These are phyloP conservation scores for Boulengeromyrus knoepffleri DNA, from an alignment of 2,113 vertebrate genomes.

Conservation along the genomic window DNA sequence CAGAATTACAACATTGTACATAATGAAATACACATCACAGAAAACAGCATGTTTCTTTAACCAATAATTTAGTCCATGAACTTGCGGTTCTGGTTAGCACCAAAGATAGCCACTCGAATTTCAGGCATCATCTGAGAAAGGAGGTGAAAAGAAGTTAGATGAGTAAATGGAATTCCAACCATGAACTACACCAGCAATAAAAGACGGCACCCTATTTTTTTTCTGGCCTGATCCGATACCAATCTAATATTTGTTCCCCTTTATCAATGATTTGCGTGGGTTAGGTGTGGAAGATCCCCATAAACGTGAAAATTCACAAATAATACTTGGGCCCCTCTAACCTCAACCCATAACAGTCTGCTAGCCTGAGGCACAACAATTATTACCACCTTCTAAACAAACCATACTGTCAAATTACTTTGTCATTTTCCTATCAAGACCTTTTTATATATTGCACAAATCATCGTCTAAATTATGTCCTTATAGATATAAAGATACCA, in stretches of 20 bases:
- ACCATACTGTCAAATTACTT: neutral
- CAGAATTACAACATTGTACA: constrained; percentile 46
- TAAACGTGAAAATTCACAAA: neutral
- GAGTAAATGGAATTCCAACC: neutral
- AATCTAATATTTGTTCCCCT: neutral
- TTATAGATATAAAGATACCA: neutral
- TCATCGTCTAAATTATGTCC: neutral
- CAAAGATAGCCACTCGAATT: constrained; percentile 86
- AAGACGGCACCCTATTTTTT: neutral
- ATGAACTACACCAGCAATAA: neutral
- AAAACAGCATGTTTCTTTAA: constrained; percentile 17
- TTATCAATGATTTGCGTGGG: neutral
- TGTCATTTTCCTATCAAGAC: neutral
- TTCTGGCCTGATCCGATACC: neutral
- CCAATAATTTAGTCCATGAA: constrained; percentile 69
- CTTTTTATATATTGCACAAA: neutral
- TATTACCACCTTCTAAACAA: neutral
- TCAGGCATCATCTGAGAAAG: constrained; percentile 92
- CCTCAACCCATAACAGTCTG: neutral
- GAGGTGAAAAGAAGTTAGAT: neutral
- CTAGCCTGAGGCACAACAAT: neutral
- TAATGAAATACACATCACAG: constrained; percentile 36
- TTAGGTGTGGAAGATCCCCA: neutral
- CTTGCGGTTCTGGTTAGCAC: constrained; percentile 88
- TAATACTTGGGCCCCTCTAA: neutral